Percentiles rank a stretch among this genome's conserved stretches.
Conservation (phyloP, 2,888 invertebrate species). For the Eustalomyia histrio region DNA sequence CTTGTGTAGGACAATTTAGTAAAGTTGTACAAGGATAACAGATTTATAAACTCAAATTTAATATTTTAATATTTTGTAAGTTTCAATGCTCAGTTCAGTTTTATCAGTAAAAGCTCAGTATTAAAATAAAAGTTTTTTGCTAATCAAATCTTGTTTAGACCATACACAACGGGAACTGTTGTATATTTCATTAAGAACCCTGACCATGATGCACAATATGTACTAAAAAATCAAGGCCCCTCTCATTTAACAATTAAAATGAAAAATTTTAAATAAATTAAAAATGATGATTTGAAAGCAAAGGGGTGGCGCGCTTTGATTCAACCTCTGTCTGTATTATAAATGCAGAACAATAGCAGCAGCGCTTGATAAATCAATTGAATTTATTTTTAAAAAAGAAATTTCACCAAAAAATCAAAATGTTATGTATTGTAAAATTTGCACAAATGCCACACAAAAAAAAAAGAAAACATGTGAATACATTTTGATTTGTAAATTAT, state of each 20-base stretch:
- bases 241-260: constrained; percentile 40
- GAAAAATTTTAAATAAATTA: constrained; percentile 57
- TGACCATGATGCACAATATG: constrained; percentile 44
- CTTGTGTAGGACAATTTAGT: too few species aligned
- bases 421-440: constrained; percentile 16
- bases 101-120: too few species aligned
- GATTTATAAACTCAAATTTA: too few species aligned
- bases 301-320: constrained; percentile 41
- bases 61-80: too few species aligned
- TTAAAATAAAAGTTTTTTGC: too few species aligned
- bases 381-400: constrained; percentile 17
- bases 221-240: constrained; percentile 39
- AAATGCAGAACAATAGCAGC: neutral
- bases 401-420: constrained; percentile 6
- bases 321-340: constrained; percentile 8
- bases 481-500: constrained; percentile 7
- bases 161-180: too few species aligned
- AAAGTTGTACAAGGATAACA: too few species aligned
- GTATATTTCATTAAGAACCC: constrained; percentile 13
- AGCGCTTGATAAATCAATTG: constrained; percentile 45
- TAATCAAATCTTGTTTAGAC: too few species aligned
- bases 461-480: constrained; percentile 17
- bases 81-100: too few species aligned
- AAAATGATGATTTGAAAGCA: constrained; percentile 28
- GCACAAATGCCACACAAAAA: constrained; percentile 19